A percentile compares a stretch with the other conserved stretches of the same genome.
These are phyloP conservation scores for Crotalus helleri DNA, from an alignment of 2,113 vertebrate genomes.

Conservation along the genomic window DNA sequence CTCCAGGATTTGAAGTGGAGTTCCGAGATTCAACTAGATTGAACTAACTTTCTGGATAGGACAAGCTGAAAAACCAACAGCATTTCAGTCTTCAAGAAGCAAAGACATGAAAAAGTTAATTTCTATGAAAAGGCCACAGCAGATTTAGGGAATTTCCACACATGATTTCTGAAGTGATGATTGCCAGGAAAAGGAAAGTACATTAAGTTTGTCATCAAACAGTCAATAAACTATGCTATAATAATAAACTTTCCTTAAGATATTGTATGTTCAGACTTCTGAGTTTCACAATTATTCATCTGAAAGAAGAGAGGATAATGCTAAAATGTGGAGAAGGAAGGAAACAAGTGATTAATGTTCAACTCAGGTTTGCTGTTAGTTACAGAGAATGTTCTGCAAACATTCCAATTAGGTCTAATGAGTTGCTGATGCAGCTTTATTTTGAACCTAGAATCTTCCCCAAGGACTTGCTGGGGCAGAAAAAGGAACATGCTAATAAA, in stretches of 20 bases:
- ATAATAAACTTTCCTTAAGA: background rate
- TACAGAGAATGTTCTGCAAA: background rate
- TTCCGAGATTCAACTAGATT: background rate
- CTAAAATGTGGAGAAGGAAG: background rate
- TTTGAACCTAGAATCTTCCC: background rate
- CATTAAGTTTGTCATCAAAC: background rate
- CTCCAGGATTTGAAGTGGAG: background rate
- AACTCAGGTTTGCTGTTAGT: background rate
- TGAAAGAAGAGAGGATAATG: background rate
- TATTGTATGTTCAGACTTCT: background rate
- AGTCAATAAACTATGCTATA: too few species aligned
- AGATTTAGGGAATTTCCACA: background rate
- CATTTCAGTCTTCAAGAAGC: constrained; percentile 34
- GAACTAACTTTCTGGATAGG: background rate
- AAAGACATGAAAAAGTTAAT: background rate
- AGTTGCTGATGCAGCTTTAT: background rate
- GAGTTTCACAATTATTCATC: background rate
- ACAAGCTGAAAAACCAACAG: constrained; percentile 43
- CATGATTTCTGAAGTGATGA: background rate
- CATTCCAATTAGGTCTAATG: background rate
- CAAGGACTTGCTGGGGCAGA: background rate
- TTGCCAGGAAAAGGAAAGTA: background rate
- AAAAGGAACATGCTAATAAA: background rate
- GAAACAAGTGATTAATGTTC: background rate
- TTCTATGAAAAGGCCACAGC: background rate